Conservation (phyloP, 2,113 vertebrate genomes). For the Laticauda colubrina region DNA sequence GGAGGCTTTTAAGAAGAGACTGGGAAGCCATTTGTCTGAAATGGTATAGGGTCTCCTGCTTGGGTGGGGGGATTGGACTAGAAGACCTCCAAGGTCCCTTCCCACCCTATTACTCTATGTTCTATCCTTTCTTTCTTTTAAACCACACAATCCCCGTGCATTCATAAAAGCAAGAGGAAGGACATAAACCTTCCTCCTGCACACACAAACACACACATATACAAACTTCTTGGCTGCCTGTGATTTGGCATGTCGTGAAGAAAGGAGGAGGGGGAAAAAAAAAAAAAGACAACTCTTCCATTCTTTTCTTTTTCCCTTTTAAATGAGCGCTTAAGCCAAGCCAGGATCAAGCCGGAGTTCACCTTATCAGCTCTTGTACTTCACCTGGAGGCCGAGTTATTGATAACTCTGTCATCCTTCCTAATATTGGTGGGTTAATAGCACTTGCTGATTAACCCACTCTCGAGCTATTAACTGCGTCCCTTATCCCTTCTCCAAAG, state of each 20-base stretch:
- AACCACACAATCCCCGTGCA: background rate
- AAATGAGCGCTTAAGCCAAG: slow-evolving; percentile 79
- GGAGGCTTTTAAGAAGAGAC: background rate
- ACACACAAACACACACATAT: background rate
- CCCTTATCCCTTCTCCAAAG: slow-evolving; percentile 83
- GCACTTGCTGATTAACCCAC: slow-evolving; percentile 88
- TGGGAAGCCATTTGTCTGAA: too few species aligned
- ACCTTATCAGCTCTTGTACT: slow-evolving; percentile 67
- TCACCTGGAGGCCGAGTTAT: slow-evolving; percentile 81
- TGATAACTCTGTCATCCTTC: slow-evolving; percentile 94
- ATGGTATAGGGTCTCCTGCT: too few species aligned
- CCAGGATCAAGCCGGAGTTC: slow-evolving; percentile 85
- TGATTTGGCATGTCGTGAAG: slow-evolving; percentile 72
- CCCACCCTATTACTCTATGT: too few species aligned
- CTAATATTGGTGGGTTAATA: slow-evolving; percentile 91
- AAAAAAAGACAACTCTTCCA: slow-evolving; percentile 73
- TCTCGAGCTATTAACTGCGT: slow-evolving; percentile 90
- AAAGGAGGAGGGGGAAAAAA: slow-evolving; percentile 73
- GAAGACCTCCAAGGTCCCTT: too few species aligned
- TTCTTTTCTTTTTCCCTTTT: slow-evolving; percentile 77
- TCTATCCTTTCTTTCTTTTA: background rate
- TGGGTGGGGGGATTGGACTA: too few species aligned
- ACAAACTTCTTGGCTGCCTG: background rate
- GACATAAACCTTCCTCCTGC: background rate
- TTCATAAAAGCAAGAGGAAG: background rate